These are phyloP conservation scores for Yponomeuta cagnagella DNA, from an alignment of 2,888 invertebrate genomes.

Conservation along the genomic window DNA sequence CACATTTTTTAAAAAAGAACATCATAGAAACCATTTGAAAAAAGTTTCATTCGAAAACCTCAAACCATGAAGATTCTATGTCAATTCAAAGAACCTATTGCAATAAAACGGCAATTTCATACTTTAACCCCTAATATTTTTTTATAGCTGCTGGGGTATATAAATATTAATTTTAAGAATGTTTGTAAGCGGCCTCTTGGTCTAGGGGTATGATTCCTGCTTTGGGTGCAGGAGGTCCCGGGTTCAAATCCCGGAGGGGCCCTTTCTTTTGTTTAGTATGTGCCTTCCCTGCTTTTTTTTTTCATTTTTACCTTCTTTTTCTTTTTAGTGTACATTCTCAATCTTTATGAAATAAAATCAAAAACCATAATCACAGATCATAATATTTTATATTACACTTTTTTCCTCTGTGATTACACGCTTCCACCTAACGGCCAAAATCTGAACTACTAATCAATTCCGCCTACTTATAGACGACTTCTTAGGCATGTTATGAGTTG, in stretches of 20 bases:
- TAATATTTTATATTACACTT: too few species aligned
- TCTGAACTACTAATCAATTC: neutral
- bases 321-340: neutral
- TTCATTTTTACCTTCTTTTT: slow-evolving; percentile 13
- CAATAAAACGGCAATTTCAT: too few species aligned
- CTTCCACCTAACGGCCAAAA: neutral
- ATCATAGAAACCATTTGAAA: too few species aligned
- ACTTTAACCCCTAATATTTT: too few species aligned
- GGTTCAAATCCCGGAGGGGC: slow-evolving; percentile 84
- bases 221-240: slow-evolving; percentile 84
- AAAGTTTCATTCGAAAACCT: too few species aligned
- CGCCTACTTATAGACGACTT: neutral
- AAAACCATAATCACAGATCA: too few species aligned
- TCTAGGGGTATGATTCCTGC: slow-evolving; percentile 84
- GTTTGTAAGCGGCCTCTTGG: slow-evolving; percentile 72
- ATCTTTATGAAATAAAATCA: neutral
- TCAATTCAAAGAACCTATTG: too few species aligned
- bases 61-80: too few species aligned
- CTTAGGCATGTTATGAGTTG: neutral
- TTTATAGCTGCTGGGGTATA: too few species aligned
- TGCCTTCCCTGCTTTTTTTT: slow-evolving; percentile 24
- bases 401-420: too few species aligned
- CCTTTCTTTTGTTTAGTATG: slow-evolving; percentile 32
- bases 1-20: too few species aligned
- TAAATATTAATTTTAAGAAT: neutral